phyloP scores from a whole-genome alignment of 2,888 invertebrate genomes.

The Hymenopus coronatus region DNA sequence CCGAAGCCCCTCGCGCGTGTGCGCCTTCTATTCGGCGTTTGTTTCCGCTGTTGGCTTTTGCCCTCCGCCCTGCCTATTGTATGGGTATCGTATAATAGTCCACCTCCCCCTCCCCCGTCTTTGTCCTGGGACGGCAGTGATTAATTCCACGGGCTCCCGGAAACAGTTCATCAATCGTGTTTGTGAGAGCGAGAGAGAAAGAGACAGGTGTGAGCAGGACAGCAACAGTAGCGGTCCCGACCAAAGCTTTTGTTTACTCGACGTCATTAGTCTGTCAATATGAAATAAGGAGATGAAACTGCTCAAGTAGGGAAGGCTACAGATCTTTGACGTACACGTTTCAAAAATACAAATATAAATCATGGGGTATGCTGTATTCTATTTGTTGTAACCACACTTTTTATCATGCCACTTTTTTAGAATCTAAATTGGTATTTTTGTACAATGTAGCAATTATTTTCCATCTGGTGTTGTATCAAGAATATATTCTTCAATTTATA shows the following conservation, averaged over 20 bases:
- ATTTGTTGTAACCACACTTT: no score
- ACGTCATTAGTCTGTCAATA: conserved; percentile 28
- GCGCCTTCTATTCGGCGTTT: conserved; percentile 20
- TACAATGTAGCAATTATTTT: no score
- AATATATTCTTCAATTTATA: no score
- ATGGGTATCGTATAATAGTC: conserved; percentile 18
- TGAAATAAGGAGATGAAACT: conserved; percentile 1
- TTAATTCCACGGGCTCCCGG: conserved; percentile 25
- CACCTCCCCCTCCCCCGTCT: conserved; percentile 6
- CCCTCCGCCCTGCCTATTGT: conserved; percentile 23
- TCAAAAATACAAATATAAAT: no score
- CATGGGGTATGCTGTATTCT: no score
- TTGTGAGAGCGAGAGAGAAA: neutral
- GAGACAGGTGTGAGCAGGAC: neutral
- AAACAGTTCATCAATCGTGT: conserved; percentile 27
- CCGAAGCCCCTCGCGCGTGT: neutral
- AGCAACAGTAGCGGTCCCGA: neutral
- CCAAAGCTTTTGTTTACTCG: conserved; percentile 19
- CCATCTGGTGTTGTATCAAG: no score
- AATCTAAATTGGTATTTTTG: no score
- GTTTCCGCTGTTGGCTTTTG: conserved; percentile 25
- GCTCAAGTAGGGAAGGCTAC: neutral
- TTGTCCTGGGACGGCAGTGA: conserved; percentile 19
- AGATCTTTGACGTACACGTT: no score
- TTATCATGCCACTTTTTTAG: no score